Conservation (phyloP, 2,888 invertebrate genomes). For the Rhimphoctona megacephalus region DNA sequence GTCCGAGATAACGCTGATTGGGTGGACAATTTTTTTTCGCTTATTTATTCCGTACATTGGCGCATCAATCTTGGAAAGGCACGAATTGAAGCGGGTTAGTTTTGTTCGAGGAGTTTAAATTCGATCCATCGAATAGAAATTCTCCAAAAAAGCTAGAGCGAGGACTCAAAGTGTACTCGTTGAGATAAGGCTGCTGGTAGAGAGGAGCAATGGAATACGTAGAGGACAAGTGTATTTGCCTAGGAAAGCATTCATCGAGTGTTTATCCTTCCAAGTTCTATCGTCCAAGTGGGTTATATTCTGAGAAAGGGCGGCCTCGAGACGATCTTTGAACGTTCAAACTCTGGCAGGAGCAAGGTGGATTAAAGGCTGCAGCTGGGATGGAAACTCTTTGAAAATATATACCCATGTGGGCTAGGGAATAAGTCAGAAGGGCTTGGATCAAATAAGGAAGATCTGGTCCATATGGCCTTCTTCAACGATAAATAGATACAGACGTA, state of each 20-base stretch:
- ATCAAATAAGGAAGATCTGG: not conserved
- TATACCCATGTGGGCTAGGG: slow-evolving; percentile 16
- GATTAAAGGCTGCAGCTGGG: slow-evolving; percentile 59
- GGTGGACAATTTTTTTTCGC: not conserved
- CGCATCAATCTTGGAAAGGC: slow-evolving; percentile 2
- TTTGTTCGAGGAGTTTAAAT: not conserved
- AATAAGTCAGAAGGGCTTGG: not conserved
- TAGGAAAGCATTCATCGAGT: slow-evolving; percentile 55
- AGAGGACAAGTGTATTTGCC: slow-evolving; percentile 65
- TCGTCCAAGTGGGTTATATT: slow-evolving; percentile 12
- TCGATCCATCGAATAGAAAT: slow-evolving; percentile 17
- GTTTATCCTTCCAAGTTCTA: slow-evolving; percentile 65
- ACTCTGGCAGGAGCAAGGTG: slow-evolving; percentile 62
- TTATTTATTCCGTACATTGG: slow-evolving; percentile 3
- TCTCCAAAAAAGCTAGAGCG: not conserved
- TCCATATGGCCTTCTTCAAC: not conserved
- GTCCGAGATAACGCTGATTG: slow-evolving; percentile 1
- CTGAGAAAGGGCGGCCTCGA: slow-evolving; percentile 41
- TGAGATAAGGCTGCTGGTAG: not conserved
- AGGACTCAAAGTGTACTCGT: not conserved
- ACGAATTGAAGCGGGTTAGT: slow-evolving; percentile 2
- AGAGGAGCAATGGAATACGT: slow-evolving; percentile 18
- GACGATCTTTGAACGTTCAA: slow-evolving; percentile 58
- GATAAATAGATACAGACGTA: not conserved
- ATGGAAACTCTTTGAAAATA: slow-evolving; percentile 76